These are phyloP conservation scores for Pantherophis alleghaniensis DNA, from an alignment of 2,797 vertebrate species.

Conservation along the genomic window DNA sequence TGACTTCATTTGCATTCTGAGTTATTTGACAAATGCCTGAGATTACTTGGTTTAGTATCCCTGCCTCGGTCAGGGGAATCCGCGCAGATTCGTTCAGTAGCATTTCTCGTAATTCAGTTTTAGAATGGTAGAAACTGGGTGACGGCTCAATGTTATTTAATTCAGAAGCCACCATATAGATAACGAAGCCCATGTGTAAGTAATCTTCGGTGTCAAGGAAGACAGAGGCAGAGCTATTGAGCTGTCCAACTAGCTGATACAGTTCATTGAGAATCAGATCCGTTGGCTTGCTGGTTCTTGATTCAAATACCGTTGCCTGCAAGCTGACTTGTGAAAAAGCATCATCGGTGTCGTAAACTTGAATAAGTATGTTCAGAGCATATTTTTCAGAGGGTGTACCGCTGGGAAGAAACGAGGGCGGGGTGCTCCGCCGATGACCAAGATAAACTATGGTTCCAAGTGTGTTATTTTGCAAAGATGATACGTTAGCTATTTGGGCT, in stretches of 20 bases:
- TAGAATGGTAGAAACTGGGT: not conserved
- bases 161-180: slow-evolving; percentile 58
- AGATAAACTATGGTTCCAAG: slow-evolving; percentile 65
- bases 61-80: slow-evolving; percentile 33
- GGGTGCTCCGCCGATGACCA: slow-evolving; percentile 48
- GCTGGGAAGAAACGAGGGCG: slow-evolving; percentile 64
- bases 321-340: slow-evolving; percentile 61
- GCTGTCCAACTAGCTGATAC: not conserved
- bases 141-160: slow-evolving; percentile 51
- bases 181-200: slow-evolving; percentile 57
- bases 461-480: slow-evolving; percentile 61
- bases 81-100: slow-evolving; percentile 52
- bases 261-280: slow-evolving; percentile 24
- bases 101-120: slow-evolving; percentile 38
- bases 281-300: not conserved
- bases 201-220: slow-evolving; percentile 40
- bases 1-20: slow-evolving; percentile 45
- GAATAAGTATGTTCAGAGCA: slow-evolving; percentile 47
- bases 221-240: not conserved
- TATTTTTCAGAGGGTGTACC: slow-evolving; percentile 37
- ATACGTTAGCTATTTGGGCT: slow-evolving; percentile 40
- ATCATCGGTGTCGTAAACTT: slow-evolving; percentile 58
- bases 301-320: slow-evolving; percentile 20
- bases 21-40: slow-evolving; percentile 57
- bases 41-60: slow-evolving; percentile 64